Evolutionary conservation across 2,888 invertebrate species (phyloP).

Genomic region (Macrophya annulata): DNA sequence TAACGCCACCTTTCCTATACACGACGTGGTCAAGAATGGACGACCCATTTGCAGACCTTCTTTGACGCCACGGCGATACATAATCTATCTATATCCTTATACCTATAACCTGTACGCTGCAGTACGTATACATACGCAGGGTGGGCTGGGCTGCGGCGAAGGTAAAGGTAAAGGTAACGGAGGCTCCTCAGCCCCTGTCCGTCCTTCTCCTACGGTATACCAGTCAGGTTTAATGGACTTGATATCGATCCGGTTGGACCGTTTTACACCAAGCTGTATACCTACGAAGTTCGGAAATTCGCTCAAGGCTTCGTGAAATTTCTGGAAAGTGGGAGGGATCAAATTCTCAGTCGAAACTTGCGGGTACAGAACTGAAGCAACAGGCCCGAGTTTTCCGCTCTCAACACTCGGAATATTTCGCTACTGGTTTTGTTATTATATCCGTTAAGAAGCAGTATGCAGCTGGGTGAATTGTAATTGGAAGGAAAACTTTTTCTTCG

Average conservation of each 20-base stretch:
- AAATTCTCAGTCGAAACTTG: conserved; percentile 4
- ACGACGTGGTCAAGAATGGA: conserved; percentile 9
- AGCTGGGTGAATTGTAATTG: conserved; percentile 1
- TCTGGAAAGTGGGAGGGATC: not conserved
- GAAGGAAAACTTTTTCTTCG: not conserved
- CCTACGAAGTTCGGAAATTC: conserved; percentile 19
- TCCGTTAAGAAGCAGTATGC: not conserved
- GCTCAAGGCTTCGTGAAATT: conserved; percentile 14
- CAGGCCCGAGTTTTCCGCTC: conserved; percentile 23
- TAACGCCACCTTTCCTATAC: not conserved
- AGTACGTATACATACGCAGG: no score
- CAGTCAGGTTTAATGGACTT: conserved; percentile 42
- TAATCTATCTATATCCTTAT: not conserved
- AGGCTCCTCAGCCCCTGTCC: conserved; percentile 29
- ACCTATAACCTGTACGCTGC: not conserved
- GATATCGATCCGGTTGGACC: conserved; percentile 55
- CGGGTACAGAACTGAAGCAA: not conserved
- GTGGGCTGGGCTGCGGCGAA: conserved; percentile 29
- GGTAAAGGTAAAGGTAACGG: not conserved
- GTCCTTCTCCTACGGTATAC: conserved; percentile 12
- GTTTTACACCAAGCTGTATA: conserved; percentile 21
- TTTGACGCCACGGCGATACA: not conserved
- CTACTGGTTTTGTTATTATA: not conserved
- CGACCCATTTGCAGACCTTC: conserved; percentile 36
- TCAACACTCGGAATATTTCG: not conserved